Conservation (phyloP, 2,113 vertebrate species). For the Hyla sarda region DNA sequence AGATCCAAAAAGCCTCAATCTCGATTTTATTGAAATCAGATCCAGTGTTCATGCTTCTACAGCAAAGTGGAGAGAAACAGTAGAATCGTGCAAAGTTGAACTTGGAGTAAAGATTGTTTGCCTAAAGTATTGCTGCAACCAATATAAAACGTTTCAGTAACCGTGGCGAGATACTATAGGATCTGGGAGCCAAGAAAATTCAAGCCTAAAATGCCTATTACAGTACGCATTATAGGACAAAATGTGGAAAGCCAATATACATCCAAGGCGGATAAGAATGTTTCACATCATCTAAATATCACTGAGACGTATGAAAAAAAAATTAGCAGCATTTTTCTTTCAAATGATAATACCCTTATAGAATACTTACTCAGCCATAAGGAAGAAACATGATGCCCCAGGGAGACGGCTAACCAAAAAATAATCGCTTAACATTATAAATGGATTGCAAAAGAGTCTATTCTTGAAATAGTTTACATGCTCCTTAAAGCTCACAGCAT, state of each 20-base stretch:
- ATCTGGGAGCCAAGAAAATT: constrained; percentile 9
- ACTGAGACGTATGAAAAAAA: constrained; percentile 14
- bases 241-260: constrained; percentile 23
- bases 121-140: constrained; percentile 1
- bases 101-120: constrained; percentile 41
- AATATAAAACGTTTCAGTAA: constrained; percentile 16
- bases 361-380: constrained; percentile 26
- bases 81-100: constrained; percentile 18
- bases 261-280: constrained; percentile 16
- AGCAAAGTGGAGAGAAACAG: constrained; percentile 16
- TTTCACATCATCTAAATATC: constrained; percentile 40
- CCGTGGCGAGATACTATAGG: constrained; percentile 32
- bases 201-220: constrained; percentile 10
- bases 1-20: background rate
- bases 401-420: constrained; percentile 23
- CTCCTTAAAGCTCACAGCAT: background rate
- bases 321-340: constrained; percentile 31
- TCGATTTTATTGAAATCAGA: background rate
- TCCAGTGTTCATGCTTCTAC: constrained; percentile 1
- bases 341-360: constrained; percentile 5
- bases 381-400: constrained; percentile 20
- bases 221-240: constrained; percentile 1
- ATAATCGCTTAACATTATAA: constrained; percentile 26
- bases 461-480: constrained; percentile 15
- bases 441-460: constrained; percentile 24